Evolutionary conservation across 2,113 vertebrate species (phyloP).

Genomic region (Gopherus evgoodei): DNA sequence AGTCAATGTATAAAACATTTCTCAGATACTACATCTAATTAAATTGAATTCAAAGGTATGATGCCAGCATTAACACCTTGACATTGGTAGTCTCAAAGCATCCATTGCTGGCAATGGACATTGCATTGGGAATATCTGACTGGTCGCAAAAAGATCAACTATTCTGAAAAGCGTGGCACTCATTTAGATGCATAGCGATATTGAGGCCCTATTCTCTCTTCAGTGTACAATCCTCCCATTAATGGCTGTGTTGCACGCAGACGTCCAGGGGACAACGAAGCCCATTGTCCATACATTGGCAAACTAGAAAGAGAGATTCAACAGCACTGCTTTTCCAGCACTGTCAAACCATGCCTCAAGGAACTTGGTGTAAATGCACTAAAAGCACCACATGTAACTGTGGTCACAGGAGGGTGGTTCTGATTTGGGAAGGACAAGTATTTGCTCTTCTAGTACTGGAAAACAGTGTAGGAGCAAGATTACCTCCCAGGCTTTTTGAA

Average conservation of each 20-base stretch:
- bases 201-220: constrained; percentile 16
- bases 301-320: constrained; percentile 14
- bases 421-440: background rate
- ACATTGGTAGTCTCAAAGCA: background rate
- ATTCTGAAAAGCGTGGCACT: constrained; percentile 63
- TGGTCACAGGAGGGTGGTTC: background rate
- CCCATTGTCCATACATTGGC: constrained; percentile 57
- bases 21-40: background rate
- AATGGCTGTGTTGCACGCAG: background rate
- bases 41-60: background rate
- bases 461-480: background rate
- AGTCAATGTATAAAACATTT: background rate
- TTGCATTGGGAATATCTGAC: background rate
- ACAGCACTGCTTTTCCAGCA: constrained; percentile 22
- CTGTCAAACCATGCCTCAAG: background rate
- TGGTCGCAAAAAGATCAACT: constrained; percentile 13
- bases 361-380: constrained; percentile 52
- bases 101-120: constrained; percentile 69
- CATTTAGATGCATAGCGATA: constrained; percentile 34
- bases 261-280: background rate
- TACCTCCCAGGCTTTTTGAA: background rate
- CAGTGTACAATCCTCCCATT: background rate
- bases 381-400: constrained; percentile 23
- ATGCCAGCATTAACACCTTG: background rate
- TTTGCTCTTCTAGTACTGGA: background rate